Conservation (phyloP, 2,888 invertebrate genomes). For the Amorpha juglandis region DNA sequence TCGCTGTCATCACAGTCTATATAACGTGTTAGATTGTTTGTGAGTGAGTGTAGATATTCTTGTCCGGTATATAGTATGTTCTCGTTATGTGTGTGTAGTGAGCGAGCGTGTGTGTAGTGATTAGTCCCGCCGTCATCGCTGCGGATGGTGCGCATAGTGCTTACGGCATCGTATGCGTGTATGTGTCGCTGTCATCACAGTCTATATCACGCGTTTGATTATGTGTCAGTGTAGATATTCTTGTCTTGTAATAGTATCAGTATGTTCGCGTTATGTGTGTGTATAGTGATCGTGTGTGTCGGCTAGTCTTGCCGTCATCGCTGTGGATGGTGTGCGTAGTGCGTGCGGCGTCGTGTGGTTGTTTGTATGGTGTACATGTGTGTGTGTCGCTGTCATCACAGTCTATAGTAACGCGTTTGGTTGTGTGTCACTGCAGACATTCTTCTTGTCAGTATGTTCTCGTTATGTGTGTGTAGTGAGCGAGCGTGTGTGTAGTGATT, state of each 20-base stretch:
- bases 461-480: neutral
- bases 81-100: neutral
- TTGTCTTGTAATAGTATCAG: too few relatives aligned
- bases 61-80: slow-evolving; percentile 41
- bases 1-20: neutral
- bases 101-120: neutral
- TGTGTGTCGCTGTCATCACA: too few relatives aligned
- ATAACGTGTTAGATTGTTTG: too few relatives aligned
- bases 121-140: slow-evolving; percentile 22
- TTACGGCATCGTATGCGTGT: slow-evolving; percentile 44
- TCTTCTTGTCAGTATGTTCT: slow-evolving; percentile 30
- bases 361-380: too few relatives aligned
- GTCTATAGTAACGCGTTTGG: too few relatives aligned
- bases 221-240: too few relatives aligned
- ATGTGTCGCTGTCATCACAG: too few relatives aligned
- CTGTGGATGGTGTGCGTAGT: slow-evolving; percentile 56
- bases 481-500: neutral
- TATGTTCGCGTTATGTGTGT: too few relatives aligned
- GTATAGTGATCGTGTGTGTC: neutral
- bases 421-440: too few relatives aligned
- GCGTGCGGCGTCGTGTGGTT: slow-evolving; percentile 54
- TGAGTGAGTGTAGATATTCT: too few relatives aligned
- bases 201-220: too few relatives aligned
- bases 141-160: slow-evolving; percentile 56
- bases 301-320: slow-evolving; percentile 26